Evolutionary conservation across 2,888 invertebrate species (phyloP).

Genomic region (Diaprepes abbreviatus): DNA sequence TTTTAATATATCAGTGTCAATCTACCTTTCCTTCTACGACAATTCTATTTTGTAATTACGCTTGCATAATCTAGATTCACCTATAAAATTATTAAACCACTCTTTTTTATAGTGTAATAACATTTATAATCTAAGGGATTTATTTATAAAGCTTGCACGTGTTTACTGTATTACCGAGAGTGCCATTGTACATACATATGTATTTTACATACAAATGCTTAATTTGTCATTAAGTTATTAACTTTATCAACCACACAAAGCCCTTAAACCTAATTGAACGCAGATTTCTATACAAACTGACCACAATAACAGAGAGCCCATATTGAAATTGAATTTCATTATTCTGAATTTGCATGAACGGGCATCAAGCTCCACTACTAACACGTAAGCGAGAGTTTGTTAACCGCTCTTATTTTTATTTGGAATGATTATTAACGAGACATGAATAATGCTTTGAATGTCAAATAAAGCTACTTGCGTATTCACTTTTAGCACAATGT

Average conservation of each 20-base stretch:
- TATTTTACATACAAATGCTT: not conserved
- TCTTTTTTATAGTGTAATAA: no score
- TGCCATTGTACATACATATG: not conserved
- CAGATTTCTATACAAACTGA: conserved; percentile 24
- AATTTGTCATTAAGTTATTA: conserved; percentile 7
- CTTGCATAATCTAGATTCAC: no score
- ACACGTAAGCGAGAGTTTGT: conserved; percentile 2
- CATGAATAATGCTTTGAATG: no score
- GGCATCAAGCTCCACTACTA: conserved; percentile 16
- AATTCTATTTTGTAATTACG: no score
- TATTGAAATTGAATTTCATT: conserved; percentile 40
- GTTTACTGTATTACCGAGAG: not conserved
- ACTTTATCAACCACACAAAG: conserved; percentile 17
- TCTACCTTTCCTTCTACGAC: no score
- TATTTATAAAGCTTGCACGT: no score
- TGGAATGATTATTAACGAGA: not conserved
- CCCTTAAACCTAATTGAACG: conserved; percentile 24
- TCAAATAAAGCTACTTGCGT: no score
- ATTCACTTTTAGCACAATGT: no score
- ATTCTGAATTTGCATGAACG: conserved; percentile 38
- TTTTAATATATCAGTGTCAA: no score
- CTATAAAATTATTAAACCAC: no score
- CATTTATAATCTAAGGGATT: no score
- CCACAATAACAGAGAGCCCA: conserved; percentile 5
- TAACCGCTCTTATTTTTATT: not conserved